Conservation (phyloP, 2,888 invertebrate genomes). For the Syritta pipiens region DNA sequence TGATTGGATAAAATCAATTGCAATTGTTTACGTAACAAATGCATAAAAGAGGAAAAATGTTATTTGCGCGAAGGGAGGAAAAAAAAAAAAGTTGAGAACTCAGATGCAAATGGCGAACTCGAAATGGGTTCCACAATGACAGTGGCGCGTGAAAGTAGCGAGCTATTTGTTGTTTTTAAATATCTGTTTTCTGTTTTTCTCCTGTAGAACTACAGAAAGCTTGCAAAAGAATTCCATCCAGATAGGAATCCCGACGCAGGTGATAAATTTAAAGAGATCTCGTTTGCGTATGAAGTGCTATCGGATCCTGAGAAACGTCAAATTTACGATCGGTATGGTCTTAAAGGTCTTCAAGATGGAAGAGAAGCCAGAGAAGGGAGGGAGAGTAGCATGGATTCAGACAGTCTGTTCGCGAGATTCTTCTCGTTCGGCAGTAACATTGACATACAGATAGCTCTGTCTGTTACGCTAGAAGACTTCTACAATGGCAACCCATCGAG, state of each 20-base stretch:
- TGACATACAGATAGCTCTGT: constrained; percentile 88
- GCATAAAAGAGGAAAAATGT: constrained; percentile 8
- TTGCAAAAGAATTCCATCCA: constrained; percentile 97
- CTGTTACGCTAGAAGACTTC: constrained; percentile 93
- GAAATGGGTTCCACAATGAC: constrained; percentile 49
- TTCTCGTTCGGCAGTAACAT: constrained; percentile 83
- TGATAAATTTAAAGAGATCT: constrained; percentile 97
- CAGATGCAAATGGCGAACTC: constrained; percentile 51
- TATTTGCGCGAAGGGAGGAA: constrained; percentile 26
- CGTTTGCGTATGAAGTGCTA: constrained; percentile 95
- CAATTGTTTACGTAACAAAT: constrained; percentile 47
- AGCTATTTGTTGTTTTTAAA: neutral
- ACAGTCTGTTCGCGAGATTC: constrained; percentile 85
- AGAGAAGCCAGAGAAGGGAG: constrained; percentile 77
- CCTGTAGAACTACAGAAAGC: constrained; percentile 91
- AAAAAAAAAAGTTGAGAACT: constrained; percentile 19
- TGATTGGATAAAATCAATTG: constrained; percentile 2
- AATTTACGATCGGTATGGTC: constrained; percentile 91
- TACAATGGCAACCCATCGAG: constrained; percentile 91
- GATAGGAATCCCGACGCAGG: constrained; percentile 94
- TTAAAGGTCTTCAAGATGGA: constrained; percentile 93
- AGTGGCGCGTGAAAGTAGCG: constrained; percentile 21
- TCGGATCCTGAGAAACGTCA: constrained; percentile 93
- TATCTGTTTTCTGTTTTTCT: constrained; percentile 9
- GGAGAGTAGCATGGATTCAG: constrained; percentile 79